Percentiles rank a stretch among this genome's conserved stretches.
These are phyloP conservation scores for Ochotona princeps DNA, from an alignment of 2,113 vertebrate genomes.

Conservation along the genomic window DNA sequence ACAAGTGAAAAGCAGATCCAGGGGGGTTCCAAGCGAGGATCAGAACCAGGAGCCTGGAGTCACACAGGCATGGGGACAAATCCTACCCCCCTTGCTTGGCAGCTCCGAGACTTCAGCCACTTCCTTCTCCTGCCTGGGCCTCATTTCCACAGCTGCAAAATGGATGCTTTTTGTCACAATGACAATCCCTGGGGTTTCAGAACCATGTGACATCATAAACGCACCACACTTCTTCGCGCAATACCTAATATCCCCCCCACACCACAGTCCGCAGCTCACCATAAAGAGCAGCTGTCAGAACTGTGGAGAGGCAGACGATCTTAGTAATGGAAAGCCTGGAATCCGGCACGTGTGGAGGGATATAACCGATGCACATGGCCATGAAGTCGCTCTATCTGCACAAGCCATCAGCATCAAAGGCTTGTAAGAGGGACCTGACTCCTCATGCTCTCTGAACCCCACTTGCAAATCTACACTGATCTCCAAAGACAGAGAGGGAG, in stretches of 20 bases:
- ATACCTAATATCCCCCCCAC: background rate
- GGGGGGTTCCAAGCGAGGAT: background rate
- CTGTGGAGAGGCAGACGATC: background rate
- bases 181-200: background rate
- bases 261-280: background rate
- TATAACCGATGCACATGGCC: too few species aligned
- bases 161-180: rapidly evolving
- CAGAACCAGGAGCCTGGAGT: background rate
- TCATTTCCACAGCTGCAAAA: too few species aligned
- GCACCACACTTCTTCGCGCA: background rate
- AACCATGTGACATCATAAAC: background rate
- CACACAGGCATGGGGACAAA: background rate
- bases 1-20: background rate
- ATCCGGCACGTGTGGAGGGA: background rate
- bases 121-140: too few species aligned
- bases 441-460: background rate
- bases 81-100: background rate
- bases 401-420: background rate
- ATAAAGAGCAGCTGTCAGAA: background rate
- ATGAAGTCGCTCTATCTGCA: background rate
- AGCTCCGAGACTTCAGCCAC: background rate
- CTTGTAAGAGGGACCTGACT: background rate
- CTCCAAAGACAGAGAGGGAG: background rate
- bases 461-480: background rate
- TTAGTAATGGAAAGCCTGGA: background rate